Percentiles rank a stretch among this genome's conserved stretches.
Conservation (phyloP, 2,113 vertebrate genomes). For the Acanthisitta chloris region DNA sequence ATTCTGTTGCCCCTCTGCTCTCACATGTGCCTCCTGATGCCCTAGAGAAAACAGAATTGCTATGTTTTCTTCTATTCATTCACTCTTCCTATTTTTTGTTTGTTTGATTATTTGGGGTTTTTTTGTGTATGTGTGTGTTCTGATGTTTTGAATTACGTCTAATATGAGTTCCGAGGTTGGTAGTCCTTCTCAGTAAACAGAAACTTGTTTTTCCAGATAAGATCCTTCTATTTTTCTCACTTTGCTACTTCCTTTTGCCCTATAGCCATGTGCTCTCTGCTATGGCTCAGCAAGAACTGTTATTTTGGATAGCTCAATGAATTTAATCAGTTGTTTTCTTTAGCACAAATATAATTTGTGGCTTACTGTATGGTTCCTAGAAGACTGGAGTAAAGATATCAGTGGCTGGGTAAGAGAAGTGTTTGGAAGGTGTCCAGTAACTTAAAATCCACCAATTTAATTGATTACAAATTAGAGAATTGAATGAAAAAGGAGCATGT, state of each 20-base stretch:
- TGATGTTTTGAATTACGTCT: neutral
- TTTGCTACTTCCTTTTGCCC: neutral
- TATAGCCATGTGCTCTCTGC: fast-evolving
- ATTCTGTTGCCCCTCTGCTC: neutral
- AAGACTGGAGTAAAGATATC: neutral
- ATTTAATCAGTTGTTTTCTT: neutral
- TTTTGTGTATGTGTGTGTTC: neutral
- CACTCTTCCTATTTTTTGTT: fast-evolving
- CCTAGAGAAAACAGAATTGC: neutral
- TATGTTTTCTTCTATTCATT: neutral
- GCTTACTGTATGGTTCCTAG: neutral
- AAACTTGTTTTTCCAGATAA: neutral
- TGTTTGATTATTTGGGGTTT: no score
- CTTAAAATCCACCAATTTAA: neutral
- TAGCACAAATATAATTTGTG: neutral
- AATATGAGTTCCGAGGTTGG: neutral
- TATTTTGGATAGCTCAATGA: neutral
- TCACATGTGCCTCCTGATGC: neutral
- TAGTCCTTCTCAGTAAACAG: neutral
- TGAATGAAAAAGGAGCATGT: neutral
- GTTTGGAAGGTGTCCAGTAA: neutral
- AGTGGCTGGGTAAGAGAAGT: fast-evolving
- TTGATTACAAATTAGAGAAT: neutral
- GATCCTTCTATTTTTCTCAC: neutral
- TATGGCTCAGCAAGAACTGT: neutral